phyloP scores from a whole-genome alignment of 2,888 invertebrate species.

The Gerris lacustris region DNA sequence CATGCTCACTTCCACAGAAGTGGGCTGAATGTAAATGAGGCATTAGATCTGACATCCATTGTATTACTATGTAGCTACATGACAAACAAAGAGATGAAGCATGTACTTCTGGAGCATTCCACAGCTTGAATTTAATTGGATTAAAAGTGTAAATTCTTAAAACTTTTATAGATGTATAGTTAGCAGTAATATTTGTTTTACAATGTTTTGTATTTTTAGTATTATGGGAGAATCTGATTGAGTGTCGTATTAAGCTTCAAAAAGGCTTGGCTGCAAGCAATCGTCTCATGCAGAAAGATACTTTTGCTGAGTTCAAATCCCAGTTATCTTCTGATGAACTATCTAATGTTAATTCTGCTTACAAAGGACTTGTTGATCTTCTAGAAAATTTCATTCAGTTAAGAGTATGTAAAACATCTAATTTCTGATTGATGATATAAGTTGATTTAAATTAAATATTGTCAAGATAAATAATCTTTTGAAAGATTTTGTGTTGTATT shows the following conservation, averaged over 20 bases:
- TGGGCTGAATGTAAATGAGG: too few relatives aligned
- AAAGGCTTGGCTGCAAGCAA: constrained; percentile 64
- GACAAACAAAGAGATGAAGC: background rate
- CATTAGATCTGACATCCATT: too few relatives aligned
- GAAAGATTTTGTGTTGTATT: too few relatives aligned
- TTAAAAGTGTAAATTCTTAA: too few relatives aligned
- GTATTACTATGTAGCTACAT: too few relatives aligned
- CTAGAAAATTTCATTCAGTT: constrained; percentile 32
- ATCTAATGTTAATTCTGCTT: constrained; percentile 42
- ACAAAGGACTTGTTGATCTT: constrained; percentile 39
- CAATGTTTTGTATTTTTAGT: constrained; percentile 30
- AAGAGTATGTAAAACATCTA: background rate
- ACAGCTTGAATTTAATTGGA: too few relatives aligned
- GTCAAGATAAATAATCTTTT: too few relatives aligned
- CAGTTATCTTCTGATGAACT: constrained; percentile 18
- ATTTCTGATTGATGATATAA: too few relatives aligned
- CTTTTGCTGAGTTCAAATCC: constrained; percentile 39
- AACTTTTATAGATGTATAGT: too few relatives aligned
- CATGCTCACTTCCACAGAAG: too few relatives aligned
- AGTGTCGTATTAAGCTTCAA: constrained; percentile 77
- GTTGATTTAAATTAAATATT: too few relatives aligned
- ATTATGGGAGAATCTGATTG: constrained; percentile 74
- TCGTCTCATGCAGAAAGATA: constrained; percentile 57
- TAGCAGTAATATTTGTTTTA: too few relatives aligned
- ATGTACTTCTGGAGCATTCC: background rate